Percentiles rank a stretch among this genome's conserved stretches.
phyloP scores from a whole-genome alignment of 2,113 vertebrate genomes.

The Brachionichthys hirsutus region DNA sequence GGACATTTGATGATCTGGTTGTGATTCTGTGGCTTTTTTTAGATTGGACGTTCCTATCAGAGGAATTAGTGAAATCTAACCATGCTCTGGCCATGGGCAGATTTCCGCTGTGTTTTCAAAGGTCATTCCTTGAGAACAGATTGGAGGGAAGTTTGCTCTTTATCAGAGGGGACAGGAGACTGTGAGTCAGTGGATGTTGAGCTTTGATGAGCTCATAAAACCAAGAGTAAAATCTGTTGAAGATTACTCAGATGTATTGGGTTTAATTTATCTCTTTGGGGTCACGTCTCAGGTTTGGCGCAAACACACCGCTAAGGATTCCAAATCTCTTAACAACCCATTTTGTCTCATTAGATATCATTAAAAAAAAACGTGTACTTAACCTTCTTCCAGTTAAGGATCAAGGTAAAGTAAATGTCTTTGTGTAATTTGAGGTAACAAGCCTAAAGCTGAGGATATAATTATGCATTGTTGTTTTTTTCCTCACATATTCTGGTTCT shows the following conservation, averaged over 20 bases:
- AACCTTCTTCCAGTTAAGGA: background rate
- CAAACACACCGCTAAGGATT: slow-evolving; percentile 4
- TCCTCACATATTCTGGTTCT: background rate
- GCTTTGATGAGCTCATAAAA: slow-evolving; percentile 66
- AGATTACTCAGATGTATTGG: slow-evolving; percentile 52
- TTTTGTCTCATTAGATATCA: too few relatives aligned
- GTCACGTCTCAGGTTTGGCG: slow-evolving; percentile 39
- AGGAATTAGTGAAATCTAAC: slow-evolving; percentile 52
- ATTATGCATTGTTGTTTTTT: too few relatives aligned
- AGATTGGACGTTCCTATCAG: slow-evolving; percentile 36
- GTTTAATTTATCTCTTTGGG: slow-evolving; percentile 58
- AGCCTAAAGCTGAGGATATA: too few relatives aligned
- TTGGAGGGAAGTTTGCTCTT: slow-evolving; percentile 66
- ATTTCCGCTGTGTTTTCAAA: slow-evolving; percentile 57
- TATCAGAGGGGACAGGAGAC: slow-evolving; percentile 53
- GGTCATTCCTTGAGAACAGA: slow-evolving; percentile 64
- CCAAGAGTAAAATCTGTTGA: slow-evolving; percentile 50
- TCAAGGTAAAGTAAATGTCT: background rate
- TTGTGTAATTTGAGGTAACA: background rate
- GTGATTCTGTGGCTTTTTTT: slow-evolving; percentile 45
- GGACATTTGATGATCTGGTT: slow-evolving; percentile 14
- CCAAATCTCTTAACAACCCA: background rate
- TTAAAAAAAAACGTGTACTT: background rate
- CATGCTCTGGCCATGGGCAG: slow-evolving; percentile 53
- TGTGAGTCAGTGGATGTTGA: slow-evolving; percentile 60